Evolutionary conservation across 2,113 vertebrate genomes (phyloP).

Genomic region (Megalops atlanticus): DNA sequence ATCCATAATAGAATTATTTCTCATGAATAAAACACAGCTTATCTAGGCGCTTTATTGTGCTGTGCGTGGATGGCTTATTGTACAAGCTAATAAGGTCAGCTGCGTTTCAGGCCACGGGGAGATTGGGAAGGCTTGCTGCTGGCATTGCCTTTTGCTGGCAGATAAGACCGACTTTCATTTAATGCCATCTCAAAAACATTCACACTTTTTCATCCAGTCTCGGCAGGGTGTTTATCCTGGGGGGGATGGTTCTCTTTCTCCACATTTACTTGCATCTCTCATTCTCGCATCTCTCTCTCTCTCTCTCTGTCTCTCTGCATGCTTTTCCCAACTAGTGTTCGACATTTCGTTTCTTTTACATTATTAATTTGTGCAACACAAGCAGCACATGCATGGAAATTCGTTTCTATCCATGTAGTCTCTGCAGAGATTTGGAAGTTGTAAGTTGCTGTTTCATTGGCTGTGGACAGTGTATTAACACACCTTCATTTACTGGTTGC

Average conservation of each 20-base stretch:
- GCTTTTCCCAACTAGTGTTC: neutral
- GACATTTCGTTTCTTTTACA: neutral
- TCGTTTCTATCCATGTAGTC: neutral
- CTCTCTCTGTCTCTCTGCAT: neutral
- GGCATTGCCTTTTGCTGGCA: neutral
- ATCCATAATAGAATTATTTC: constrained; percentile 17
- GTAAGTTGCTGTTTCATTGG: neutral
- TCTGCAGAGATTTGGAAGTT: neutral
- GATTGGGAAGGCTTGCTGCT: neutral
- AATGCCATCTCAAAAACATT: neutral
- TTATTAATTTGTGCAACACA: neutral
- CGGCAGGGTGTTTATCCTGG: neutral
- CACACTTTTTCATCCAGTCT: neutral
- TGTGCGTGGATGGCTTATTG: neutral
- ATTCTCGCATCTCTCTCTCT: neutral
- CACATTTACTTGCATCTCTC: neutral
- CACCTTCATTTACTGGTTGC: too few relatives aligned
- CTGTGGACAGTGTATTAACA: too few relatives aligned
- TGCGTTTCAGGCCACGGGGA: neutral
- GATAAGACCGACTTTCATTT: constrained; percentile 2
- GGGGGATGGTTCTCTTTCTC: neutral
- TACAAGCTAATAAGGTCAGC: constrained; percentile 12
- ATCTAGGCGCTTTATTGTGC: neutral
- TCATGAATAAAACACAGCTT: constrained; percentile 15
- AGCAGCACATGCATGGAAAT: neutral